phyloP scores from a whole-genome alignment of 2,888 invertebrate species.

The Thera obeliscata region DNA sequence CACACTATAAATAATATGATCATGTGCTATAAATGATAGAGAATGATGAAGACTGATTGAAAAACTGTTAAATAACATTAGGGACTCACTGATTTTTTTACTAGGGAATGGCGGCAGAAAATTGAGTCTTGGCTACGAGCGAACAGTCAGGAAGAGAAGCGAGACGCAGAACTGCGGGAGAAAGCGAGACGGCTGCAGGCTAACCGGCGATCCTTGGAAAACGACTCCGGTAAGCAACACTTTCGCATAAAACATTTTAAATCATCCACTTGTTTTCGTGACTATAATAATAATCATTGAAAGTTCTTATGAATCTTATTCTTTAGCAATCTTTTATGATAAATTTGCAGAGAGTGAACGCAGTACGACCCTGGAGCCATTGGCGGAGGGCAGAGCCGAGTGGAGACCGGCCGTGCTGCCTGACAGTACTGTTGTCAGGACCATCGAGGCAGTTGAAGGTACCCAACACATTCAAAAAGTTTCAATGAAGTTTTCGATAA shows the following conservation, averaged over 20 bases:
- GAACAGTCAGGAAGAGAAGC: slow-evolving; percentile 91
- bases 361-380: slow-evolving; percentile 87
- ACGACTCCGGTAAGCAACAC: slow-evolving; percentile 88
- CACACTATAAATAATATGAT: too few relatives aligned
- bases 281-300: too few relatives aligned
- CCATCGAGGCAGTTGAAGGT: slow-evolving; percentile 95
- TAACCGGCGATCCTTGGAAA: slow-evolving; percentile 92
- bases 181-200: slow-evolving; percentile 87
- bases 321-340: too few relatives aligned
- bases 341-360: slow-evolving; percentile 88
- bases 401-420: slow-evolving; percentile 92
- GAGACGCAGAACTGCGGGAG: slow-evolving; percentile 88
- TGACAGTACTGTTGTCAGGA: slow-evolving; percentile 92
- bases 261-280: too few relatives aligned
- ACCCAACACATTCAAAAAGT: slow-evolving; percentile 27
- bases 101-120: slow-evolving; percentile 93
- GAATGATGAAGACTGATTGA: background rate
- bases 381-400: slow-evolving; percentile 89
- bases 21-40: too few relatives aligned
- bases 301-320: too few relatives aligned
- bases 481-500: background rate
- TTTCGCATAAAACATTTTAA: background rate
- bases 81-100: background rate
- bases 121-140: slow-evolving; percentile 96
- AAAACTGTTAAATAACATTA: background rate